Conservation (phyloP, 2,113 vertebrate species). For the Hystrix brachyura region DNA sequence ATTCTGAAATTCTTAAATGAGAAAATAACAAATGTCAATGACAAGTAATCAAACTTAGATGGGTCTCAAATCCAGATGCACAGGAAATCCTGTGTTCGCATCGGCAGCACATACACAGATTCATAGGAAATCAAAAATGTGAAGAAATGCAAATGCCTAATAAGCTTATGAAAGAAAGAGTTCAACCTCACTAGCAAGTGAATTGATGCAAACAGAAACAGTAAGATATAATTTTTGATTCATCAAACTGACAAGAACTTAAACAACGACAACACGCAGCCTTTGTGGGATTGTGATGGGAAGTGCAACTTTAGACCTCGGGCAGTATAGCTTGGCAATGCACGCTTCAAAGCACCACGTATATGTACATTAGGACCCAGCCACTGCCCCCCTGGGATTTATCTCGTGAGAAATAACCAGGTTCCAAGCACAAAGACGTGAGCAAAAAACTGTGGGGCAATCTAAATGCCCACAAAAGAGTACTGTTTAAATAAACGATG, state of each 20-base stretch:
- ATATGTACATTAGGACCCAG: background rate
- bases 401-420: conserved; percentile 38
- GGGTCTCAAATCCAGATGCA: conserved; percentile 37
- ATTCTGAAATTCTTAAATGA: conserved; percentile 22
- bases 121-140: conserved; percentile 20
- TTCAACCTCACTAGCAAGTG: conserved; percentile 51
- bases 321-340: background rate
- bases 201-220: conserved; percentile 51
- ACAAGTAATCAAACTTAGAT: conserved; percentile 51
- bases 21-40: conserved; percentile 55
- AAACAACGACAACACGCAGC: background rate
- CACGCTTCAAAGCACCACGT: conserved; percentile 20
- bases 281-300: background rate
- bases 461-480: background rate
- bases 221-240: conserved; percentile 42
- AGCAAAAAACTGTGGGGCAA: background rate
- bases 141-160: conserved; percentile 39
- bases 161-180: conserved; percentile 11
- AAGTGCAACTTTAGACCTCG: background rate
- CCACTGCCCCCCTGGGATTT: background rate
- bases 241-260: conserved; percentile 5
- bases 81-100: background rate
- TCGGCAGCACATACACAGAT: background rate
- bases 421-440: background rate
- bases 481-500: background rate